Conservation (phyloP, 1,140 invertebrate genomes). For the Cydia pomonella region DNA sequence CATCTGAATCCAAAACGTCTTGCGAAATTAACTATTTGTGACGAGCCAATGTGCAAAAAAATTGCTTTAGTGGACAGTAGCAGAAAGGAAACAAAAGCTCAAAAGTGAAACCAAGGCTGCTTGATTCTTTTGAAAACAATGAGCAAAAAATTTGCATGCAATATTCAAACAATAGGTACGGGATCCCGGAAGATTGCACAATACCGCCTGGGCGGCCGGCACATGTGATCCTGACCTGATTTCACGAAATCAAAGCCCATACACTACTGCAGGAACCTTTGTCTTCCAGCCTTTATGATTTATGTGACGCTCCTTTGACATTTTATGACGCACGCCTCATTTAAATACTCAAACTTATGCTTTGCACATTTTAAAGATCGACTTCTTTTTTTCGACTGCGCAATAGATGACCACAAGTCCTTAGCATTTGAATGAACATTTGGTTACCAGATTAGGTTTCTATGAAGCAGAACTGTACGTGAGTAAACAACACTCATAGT, state of each 20-base stretch:
- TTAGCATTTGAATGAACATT: constrained; percentile 79
- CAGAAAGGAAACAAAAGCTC: constrained; percentile 16
- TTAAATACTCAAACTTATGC: constrained; percentile 75
- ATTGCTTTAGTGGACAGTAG: background rate
- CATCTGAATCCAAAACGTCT: background rate
- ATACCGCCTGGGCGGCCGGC: constrained; percentile 61
- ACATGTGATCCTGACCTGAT: constrained; percentile 80
- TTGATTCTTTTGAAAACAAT: constrained; percentile 40
- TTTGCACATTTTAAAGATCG: constrained; percentile 73
- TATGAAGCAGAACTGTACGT: constrained; percentile 59
- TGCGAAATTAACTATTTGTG: background rate
- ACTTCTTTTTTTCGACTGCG: constrained; percentile 64
- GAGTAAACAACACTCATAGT: constrained; percentile 61
- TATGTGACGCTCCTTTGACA: constrained; percentile 75
- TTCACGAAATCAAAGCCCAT: constrained; percentile 59
- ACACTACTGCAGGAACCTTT: constrained; percentile 68
- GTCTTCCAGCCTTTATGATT: constrained; percentile 74
- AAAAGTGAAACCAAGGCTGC: constrained; percentile 16
- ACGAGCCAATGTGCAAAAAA: constrained; percentile 10
- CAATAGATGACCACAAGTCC: constrained; percentile 55
- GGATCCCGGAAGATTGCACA: constrained; percentile 76
- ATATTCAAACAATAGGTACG: constrained; percentile 46
- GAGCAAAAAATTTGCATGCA: constrained; percentile 62
- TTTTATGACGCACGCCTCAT: constrained; percentile 78
- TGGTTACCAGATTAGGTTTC: constrained; percentile 78